Evolutionary conservation across 2,797 vertebrate genomes (phyloP), one percentile per base, ranked within the genome.

Genomic region (Pempheris klunzingeri): DNA sequence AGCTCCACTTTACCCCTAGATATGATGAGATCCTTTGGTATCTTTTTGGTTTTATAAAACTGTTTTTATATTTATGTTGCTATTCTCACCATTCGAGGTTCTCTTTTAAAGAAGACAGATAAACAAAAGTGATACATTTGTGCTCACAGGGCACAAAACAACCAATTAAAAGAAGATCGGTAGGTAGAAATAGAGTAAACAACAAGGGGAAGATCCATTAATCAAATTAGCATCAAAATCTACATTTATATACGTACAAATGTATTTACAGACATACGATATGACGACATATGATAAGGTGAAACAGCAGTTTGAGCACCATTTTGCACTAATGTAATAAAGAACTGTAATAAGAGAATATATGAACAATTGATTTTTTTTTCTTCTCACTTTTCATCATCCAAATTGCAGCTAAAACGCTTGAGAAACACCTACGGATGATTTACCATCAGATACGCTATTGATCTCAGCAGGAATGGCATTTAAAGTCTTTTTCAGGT

Each of bases 321-420:
- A 0, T 24, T 77, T 14, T 55, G 28, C 22, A 10, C 22, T 36
- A 3, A 44, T 44, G 6, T 32, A 3, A 61, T 52, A 20, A 4
- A 49, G 41, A 52, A 52, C 52, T 67, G 39, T 71, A 47, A 46
- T 15, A 57, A 54, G 57, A 32, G 3, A 43, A 50, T 43, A 65
- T 53, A 15, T 52, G 44, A 71, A 36, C 9, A 49, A 50, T 34
- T 50, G 26, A 68, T 85, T 68, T 36, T 22, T 52, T 39, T 47
- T 22, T 52, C 34, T 47, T 17, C 24, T n/a, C 0, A 26, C 36
- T 65, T 68, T 65, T 46, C 41, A 65, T 17, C 55, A 34, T 68
- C 32, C 15, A 54, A 62, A 50, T 24, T 65, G 54, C 53, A 28
- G 20, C 49, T 58, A 67, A 4, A 64, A 17, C 50, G 10, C 46